Evolutionary conservation across 2,888 invertebrate species (phyloP).

Genomic region (Cybosia mesomella): DNA sequence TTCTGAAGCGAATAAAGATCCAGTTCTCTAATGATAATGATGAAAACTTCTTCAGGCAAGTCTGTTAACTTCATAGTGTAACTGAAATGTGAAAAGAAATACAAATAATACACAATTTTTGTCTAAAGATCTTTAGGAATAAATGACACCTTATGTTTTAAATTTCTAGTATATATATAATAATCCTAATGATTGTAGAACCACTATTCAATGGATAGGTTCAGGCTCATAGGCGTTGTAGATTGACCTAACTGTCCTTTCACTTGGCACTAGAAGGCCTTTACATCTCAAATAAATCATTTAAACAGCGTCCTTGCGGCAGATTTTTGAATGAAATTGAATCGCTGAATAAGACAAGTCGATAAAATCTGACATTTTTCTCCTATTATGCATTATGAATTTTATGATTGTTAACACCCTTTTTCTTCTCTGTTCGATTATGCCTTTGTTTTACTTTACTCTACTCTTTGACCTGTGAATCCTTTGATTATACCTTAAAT

Average conservation of each 20-base stretch:
- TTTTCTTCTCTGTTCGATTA: neutral
- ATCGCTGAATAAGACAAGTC: neutral
- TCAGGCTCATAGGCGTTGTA: neutral
- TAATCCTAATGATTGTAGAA: neutral
- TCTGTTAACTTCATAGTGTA: slow-evolving; percentile 48
- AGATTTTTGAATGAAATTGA: too few species aligned
- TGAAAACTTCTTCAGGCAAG: slow-evolving; percentile 75
- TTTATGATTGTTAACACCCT: neutral
- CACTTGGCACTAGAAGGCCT: too few species aligned
- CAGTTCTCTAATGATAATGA: slow-evolving; percentile 67
- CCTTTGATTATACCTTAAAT: too few species aligned
- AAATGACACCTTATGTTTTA: neutral
- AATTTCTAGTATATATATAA: too few species aligned
- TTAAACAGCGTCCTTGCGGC: too few species aligned
- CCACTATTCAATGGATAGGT: neutral
- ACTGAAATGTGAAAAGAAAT: slow-evolving; percentile 24
- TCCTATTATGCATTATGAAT: neutral
- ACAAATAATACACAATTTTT: neutral
- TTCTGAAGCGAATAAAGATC: slow-evolving; percentile 61
- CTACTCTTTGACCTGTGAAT: neutral
- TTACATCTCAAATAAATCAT: too few species aligned
- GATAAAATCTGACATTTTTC: neutral
- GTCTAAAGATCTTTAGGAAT: neutral
- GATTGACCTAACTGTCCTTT: too few species aligned
- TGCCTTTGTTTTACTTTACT: neutral